Conservation (phyloP, 2,113 vertebrate genomes). For the Engraulis encrasicolus region DNA sequence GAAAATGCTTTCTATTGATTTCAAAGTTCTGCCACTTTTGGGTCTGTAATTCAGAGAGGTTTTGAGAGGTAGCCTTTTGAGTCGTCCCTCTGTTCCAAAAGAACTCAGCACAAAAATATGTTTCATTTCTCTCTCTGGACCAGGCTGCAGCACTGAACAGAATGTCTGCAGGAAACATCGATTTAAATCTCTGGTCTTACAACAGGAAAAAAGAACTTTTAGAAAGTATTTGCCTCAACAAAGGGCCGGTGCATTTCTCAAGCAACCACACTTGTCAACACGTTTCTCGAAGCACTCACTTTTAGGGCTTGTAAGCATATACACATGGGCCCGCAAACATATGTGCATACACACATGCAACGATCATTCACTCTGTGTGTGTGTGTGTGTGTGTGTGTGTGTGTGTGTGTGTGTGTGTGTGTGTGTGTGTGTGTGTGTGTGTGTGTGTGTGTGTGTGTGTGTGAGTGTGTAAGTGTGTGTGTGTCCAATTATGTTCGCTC, state of each 20-base stretch:
- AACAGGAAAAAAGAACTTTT: background rate
- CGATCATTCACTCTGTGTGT: background rate
- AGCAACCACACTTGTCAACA: background rate
- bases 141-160: background rate
- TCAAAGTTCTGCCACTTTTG: background rate
- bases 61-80: background rate
- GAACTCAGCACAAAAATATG: background rate
- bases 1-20: background rate
- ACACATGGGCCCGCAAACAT: background rate
- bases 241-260: background rate
- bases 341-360: background rate
- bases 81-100: background rate
- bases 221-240: background rate
- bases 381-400: conserved; percentile 18
- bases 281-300: background rate
- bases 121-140: conserved; percentile 10
- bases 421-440: background rate
- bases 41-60: background rate
- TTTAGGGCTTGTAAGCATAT: background rate
- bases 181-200: background rate
- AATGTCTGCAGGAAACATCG: background rate
- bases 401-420: background rate
- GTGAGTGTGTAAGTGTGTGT: no score
- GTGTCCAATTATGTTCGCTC: background rate
- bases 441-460: no score